A percentile compares a stretch with the other conserved stretches of the same genome.
Conservation (phyloP, 2,888 invertebrate species). For the Tachystola acroxantha region DNA sequence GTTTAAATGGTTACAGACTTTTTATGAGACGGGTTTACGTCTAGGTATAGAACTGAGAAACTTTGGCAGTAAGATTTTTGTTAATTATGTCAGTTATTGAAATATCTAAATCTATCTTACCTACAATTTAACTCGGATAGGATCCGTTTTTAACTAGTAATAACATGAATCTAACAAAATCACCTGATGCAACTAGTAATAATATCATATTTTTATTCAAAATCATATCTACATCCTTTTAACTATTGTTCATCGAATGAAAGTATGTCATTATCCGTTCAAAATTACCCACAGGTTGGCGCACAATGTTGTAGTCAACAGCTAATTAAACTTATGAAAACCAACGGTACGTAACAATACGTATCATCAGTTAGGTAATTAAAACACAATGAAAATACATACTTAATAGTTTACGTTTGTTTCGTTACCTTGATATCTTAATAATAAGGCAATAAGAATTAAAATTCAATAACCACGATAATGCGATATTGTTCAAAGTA, state of each 20-base stretch:
- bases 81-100: too few species aligned
- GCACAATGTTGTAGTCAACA: slow-evolving; percentile 36
- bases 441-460: not conserved
- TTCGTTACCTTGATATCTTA: not conserved
- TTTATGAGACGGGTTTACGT: too few species aligned
- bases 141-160: too few species aligned
- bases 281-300: slow-evolving; percentile 32
- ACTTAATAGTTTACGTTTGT: slow-evolving; percentile 5
- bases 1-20: too few species aligned
- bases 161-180: too few species aligned
- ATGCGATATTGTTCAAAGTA: not conserved
- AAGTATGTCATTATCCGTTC: slow-evolving; percentile 34
- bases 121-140: too few species aligned
- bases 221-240: not conserved
- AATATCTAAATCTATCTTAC: too few species aligned
- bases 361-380: slow-evolving; percentile 33
- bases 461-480: not conserved
- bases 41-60: too few species aligned
- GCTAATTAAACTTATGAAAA: slow-evolving; percentile 59
- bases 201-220: not conserved
- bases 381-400: slow-evolving; percentile 10
- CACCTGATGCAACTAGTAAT: too few species aligned
- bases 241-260: not conserved
- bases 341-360: slow-evolving; percentile 29
- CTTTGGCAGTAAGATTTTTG: too few species aligned